These are phyloP conservation scores for Xenopus tropicalis DNA, from an alignment of 2,113 vertebrate species.

Conservation along the genomic window UCB_Xtro_10.0 CM004450.2:113722501-113723000, in stretches of 20 bases:
- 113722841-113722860: no score
- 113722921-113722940: no score
- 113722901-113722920: no score
- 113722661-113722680: slow-evolving; percentile 82
- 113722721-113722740: slow-evolving; percentile 30
- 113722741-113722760: slow-evolving; percentile 16
- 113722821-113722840: no score
- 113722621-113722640: slow-evolving; percentile 83
- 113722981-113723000: no score
- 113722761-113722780: slow-evolving; percentile 19
- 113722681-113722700: slow-evolving; percentile 64
- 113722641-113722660: slow-evolving; percentile 79
- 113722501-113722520: slow-evolving; percentile 88
- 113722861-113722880: no score
- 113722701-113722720: slow-evolving; percentile 26
- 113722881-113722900: no score
- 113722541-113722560: slow-evolving; percentile 85
- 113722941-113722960: no score
- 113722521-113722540: slow-evolving; percentile 81
- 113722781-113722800: no score
- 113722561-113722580: slow-evolving; percentile 87
- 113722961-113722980: no score
- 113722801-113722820: no score
- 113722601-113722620: slow-evolving; percentile 94
- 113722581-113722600: slow-evolving; percentile 74